phyloP scores from a whole-genome alignment of 1,140 invertebrate genomes.

The Lasioglossum baleicum region DNA sequence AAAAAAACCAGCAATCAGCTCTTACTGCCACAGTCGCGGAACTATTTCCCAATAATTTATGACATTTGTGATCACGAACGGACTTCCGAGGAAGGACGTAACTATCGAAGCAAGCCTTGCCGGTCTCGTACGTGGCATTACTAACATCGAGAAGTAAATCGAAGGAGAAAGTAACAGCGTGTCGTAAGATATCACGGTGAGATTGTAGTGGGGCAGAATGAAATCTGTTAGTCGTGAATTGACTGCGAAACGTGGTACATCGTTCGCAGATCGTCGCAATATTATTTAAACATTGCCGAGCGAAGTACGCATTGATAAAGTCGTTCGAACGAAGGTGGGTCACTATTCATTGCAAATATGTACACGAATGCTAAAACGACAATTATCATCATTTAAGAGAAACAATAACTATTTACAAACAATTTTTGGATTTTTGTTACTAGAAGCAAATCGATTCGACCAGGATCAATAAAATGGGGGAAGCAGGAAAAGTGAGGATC shows the following conservation, averaged over 20 bases:
- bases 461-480: background rate
- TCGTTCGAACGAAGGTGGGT: background rate
- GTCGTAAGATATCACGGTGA: slow-evolving; percentile 57
- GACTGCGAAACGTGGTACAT: background rate
- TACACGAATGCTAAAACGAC: too few species aligned
- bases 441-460: background rate
- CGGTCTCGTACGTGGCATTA: background rate
- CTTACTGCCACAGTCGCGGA: too few species aligned
- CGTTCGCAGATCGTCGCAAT: background rate
- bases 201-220: slow-evolving; percentile 12
- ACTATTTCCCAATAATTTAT: background rate
- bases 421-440: too few species aligned
- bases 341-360: too few species aligned
- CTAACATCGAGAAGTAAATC: slow-evolving; percentile 23
- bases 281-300: background rate
- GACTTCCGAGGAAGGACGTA: background rate
- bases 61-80: background rate
- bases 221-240: slow-evolving; percentile 44
- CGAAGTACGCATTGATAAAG: background rate
- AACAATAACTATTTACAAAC: too few species aligned
- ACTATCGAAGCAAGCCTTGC: background rate
- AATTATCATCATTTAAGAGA: too few species aligned
- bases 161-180: slow-evolving; percentile 67
- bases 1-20: background rate
- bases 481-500: too few species aligned